phyloP scores from a whole-genome alignment of 1,140 invertebrate genomes.

The Neodiprion fabricii region DNA sequence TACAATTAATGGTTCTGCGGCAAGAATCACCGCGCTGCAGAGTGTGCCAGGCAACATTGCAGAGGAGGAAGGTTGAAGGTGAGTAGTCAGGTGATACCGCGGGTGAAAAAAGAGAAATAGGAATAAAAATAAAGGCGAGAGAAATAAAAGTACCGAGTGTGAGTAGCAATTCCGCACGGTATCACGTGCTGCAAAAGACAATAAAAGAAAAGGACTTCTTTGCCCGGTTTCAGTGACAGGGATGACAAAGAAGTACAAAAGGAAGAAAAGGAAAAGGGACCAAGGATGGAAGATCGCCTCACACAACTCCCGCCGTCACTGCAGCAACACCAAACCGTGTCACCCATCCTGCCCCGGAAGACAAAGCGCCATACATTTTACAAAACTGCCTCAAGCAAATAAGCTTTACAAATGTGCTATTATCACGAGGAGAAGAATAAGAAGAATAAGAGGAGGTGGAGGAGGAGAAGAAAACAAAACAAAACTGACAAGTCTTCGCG shows the following conservation, averaged over 20 bases:
- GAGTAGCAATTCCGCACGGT: conserved; percentile 6
- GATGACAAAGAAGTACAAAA: neutral
- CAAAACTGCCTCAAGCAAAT: conserved; percentile 4
- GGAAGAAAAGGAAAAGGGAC: neutral
- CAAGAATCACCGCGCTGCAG: neutral
- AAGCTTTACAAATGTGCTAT: conserved; percentile 6
- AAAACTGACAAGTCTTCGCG: too few relatives aligned
- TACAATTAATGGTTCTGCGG: neutral
- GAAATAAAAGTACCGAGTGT: neutral
- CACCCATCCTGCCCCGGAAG: neutral
- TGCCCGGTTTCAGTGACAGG: neutral
- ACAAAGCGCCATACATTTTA: conserved; percentile 5
- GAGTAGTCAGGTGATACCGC: neutral
- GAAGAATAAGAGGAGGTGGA: too few relatives aligned
- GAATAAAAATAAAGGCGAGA: neutral
- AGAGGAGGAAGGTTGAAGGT: neutral
- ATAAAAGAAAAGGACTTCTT: conserved; percentile 7
- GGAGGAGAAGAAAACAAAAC: too few relatives aligned
- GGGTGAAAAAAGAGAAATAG: neutral
- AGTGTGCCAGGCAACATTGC: neutral
- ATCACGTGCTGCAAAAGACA: conserved; percentile 2
- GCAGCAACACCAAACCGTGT: neutral
- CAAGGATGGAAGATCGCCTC: conserved; percentile 1
- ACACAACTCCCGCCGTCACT: neutral
- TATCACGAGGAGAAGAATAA: neutral